These are phyloP conservation scores for Trachythela sp. DNA, from an alignment of 64 coral and sea anemone genomes.

Conservation along the genomic window DNA sequence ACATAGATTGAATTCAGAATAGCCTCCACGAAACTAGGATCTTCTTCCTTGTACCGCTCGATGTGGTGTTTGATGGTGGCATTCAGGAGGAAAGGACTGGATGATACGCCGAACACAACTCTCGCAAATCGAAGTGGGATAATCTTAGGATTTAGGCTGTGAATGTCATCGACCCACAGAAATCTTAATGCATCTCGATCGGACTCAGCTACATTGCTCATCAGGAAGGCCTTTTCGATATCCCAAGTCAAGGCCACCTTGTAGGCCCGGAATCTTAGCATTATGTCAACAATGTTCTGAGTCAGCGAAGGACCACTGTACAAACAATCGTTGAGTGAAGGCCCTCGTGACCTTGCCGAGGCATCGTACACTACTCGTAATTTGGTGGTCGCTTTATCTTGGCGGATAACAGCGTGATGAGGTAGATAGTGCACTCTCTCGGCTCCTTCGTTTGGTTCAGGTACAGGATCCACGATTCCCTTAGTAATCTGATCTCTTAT, in stretches of 20 bases:
- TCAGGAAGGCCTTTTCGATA: conserved; percentile 34
- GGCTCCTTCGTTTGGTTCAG: background rate
- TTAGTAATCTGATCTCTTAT: conserved; percentile 46
- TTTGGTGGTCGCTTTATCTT: conserved; percentile 25
- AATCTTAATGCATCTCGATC: conserved; percentile 16
- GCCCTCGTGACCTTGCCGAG: conserved; percentile 31
- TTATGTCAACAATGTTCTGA: conserved; percentile 34
- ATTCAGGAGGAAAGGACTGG: conserved; percentile 17
- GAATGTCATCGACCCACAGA: conserved; percentile 8
- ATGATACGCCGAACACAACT: conserved; percentile 48
- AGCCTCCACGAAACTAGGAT: background rate
- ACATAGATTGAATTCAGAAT: conserved; percentile 23
- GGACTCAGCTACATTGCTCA: background rate
- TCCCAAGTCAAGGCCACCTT: conserved; percentile 39
- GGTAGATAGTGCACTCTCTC: conserved; percentile 31
- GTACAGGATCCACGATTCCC: conserved; percentile 34
- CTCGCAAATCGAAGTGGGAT: conserved; percentile 31
- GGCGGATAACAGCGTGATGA: conserved; percentile 43
- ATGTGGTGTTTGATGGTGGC: conserved; percentile 51
- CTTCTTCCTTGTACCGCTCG: background rate
- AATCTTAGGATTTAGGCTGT: conserved; percentile 3
- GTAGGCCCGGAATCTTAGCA: background rate
- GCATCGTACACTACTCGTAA: conserved; percentile 50
- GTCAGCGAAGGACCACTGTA: conserved; percentile 34
- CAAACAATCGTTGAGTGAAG: conserved; percentile 32